Evolutionary conservation across 2,113 vertebrate species (phyloP).

Genomic region (Rhinichthys klamathensis): DNA sequence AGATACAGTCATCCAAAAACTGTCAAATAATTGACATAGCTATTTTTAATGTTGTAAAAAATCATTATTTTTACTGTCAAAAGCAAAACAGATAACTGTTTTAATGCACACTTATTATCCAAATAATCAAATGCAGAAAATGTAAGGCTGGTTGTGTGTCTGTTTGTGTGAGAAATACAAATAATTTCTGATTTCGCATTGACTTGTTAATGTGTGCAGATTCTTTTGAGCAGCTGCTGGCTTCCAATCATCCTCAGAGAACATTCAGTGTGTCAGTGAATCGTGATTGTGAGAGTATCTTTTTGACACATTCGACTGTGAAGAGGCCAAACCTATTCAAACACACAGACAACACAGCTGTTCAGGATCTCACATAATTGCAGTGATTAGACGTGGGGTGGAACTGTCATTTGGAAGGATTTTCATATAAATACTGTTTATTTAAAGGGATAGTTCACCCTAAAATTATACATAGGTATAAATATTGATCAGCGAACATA

Average conservation of each 20-base stretch:
- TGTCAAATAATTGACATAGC: neutral
- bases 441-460: no score
- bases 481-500: no score
- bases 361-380: neutral
- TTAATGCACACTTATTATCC: neutral
- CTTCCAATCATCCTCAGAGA: neutral
- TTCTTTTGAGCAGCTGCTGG: conserved; percentile 70
- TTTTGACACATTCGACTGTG: conserved; percentile 16
- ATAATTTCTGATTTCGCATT: neutral
- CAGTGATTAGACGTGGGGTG: neutral
- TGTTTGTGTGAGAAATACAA: neutral
- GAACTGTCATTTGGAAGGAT: neutral
- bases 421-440: conserved; percentile 1
- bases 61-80: neutral
- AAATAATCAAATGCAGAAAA: conserved; percentile 46
- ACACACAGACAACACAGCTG: conserved; percentile 47
- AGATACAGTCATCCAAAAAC: neutral
- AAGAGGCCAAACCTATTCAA: conserved; percentile 29
- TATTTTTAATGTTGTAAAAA: neutral
- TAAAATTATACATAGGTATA: no score
- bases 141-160: conserved; percentile 45
- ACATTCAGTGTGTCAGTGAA: neutral
- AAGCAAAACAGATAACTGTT: neutral
- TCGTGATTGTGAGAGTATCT: conserved; percentile 19
- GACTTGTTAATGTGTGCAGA: conserved; percentile 50